These are phyloP conservation scores for Digitonthophagus gazella DNA, from an alignment of 2,888 invertebrate species.

Conservation along the genomic window DNA sequence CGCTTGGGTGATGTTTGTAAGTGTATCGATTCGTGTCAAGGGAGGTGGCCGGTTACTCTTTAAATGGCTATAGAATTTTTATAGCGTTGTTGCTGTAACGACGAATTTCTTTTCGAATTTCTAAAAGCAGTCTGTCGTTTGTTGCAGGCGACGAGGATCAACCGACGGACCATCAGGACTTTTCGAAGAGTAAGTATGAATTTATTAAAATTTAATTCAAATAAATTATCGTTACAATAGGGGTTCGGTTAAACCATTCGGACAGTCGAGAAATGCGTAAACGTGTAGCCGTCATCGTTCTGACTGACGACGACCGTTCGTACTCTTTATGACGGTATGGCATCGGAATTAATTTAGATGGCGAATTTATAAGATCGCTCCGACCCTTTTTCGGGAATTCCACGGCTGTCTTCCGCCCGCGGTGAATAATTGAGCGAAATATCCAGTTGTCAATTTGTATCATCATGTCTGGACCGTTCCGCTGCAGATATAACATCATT, in stretches of 20 bases:
- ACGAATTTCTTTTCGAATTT: not conserved
- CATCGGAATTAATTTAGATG: not conserved
- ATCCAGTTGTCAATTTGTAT: conserved; percentile 45
- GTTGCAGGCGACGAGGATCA: not conserved
- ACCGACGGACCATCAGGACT: not conserved
- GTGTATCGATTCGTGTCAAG: not conserved
- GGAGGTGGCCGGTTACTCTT: not conserved
- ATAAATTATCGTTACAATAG: not conserved
- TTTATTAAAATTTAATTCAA: not conserved
- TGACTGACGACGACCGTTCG: not conserved
- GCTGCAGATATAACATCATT: conserved; percentile 43
- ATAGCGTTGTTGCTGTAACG: not conserved
- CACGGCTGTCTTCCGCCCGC: not conserved
- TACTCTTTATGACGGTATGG: not conserved
- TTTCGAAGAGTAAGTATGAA: not conserved
- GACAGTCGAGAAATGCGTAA: not conserved
- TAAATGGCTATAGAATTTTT: not conserved
- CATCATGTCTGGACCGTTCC: conserved; percentile 39
- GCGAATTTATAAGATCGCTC: not conserved
- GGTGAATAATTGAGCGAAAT: conserved; percentile 44
- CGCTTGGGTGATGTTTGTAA: conserved; percentile 11
- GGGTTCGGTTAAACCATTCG: not conserved
- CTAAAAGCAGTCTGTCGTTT: too few relatives aligned
- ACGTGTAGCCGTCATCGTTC: conserved; percentile 3
- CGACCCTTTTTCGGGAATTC: not conserved